Evolutionary conservation across 2,113 vertebrate species (phyloP).

Genomic region (Mormyrus iriodes): DNA sequence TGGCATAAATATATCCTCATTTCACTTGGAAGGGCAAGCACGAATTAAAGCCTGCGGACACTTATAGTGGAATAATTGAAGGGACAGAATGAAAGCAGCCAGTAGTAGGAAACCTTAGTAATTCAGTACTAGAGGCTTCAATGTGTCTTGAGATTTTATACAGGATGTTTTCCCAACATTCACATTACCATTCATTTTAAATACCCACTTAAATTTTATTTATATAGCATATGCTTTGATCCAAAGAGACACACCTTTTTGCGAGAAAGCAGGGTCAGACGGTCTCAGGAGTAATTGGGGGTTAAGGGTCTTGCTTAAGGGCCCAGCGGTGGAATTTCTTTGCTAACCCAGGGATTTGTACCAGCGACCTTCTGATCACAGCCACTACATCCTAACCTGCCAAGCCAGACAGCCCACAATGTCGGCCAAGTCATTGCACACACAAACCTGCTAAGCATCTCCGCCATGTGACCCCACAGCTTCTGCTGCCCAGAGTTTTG

Average conservation of each 20-base stretch:
- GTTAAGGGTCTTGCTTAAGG: not conserved
- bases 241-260: not conserved
- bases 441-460: not conserved
- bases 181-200: not conserved
- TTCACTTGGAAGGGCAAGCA: not conserved
- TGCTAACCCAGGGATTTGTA: not conserved
- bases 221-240: not conserved
- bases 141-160: not conserved
- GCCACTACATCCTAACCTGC: not conserved
- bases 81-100: not conserved
- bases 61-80: not conserved
- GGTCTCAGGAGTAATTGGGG: not conserved
- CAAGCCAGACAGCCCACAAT: not conserved
- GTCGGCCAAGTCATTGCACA: not conserved
- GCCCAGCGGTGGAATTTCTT: not conserved
- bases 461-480: not conserved
- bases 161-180: not conserved
- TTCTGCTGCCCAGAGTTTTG: not conserved
- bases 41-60: not conserved
- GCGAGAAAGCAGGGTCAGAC: not conserved
- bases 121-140: not conserved
- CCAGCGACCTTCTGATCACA: not conserved
- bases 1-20: not conserved
- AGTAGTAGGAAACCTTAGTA: not conserved
- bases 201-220: not conserved